Evolutionary conservation across 2,888 invertebrate genomes (phyloP), one percentile per base, ranked within the genome.

Genomic region (Drosophila nr. medialis): DNA sequence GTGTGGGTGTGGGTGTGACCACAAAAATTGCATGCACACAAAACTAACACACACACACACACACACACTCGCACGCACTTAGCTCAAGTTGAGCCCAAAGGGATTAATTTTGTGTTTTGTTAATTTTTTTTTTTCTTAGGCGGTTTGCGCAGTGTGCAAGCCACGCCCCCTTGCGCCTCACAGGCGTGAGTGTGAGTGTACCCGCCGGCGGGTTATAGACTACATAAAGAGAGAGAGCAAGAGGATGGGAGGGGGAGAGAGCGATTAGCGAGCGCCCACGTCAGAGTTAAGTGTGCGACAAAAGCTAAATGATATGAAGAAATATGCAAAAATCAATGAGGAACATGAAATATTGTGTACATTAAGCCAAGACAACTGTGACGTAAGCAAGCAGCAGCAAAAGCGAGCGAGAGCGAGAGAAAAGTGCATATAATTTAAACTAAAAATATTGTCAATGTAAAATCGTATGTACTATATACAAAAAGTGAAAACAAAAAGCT

Each of bases 191-290:
- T 45, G 64, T 63, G 76, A 70, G 64, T 67, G 75, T 55, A 87
- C 90, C 90, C 86, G 90, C 87, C 87, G 90, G 89, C 90, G 90
- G 87, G 87, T 87, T 71, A 83, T 71, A 86, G 67, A 59, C 80
- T 64, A 68, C 38, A 55, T 48, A 63, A 18, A 62, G 13, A 21
- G n/a, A 32, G 15, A 58, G 55, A 45, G 30, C 50, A 7, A 27
- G 13, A 64, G n/a, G 27, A 8, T n/a, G 54, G 13, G 36, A 7
- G 34, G 5, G 15, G 15, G 27, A 27, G 38, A 53, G 51, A 27
- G 34, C 24, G n/a, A 29, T 50, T 45, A 61, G 29, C n/a, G 24
- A 48, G 65, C 21, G 50, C 3, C n/a, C n/a, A 56, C n/a, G 42
- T 29, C 58, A 66, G 15, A 36, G 49, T 62, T 62, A 58, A 64